Base-by-base conservation (phyloP, 2,888 invertebrate genomes). In the Nymphalis polychloros region DNA sequence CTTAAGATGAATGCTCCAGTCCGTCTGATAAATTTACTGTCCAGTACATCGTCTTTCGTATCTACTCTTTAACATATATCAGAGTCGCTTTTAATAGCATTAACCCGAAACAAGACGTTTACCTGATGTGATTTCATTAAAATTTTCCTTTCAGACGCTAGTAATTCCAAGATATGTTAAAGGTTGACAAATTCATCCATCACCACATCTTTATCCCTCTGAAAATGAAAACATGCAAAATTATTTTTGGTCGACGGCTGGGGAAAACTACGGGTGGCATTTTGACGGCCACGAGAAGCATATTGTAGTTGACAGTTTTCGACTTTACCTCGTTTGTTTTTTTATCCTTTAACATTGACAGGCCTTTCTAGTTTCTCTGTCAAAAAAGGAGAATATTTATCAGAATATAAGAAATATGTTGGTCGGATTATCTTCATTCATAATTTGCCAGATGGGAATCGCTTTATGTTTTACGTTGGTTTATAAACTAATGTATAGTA, bases 11-110 rank as follows among this genome's bases (percentile, higher is more conserved):
- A 92, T 92, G 88, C 84, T 84, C 88, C 84, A 86, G 87, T 88
- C 89, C 81, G 84, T 59, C 86, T 89, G 89, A 91, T 89, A 88
- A 90, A 91, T 91, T 87, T 88, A 89, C 89, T 87, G 87, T 84
- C 87, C 83, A 84, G 84, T 81, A 84, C 79, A 78, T 78, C 77
- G 78, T 47, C 59, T 64, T 57, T 59, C 60, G 52, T 41, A 69
- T 69, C 64, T 61, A 31, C 46, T 50, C 13, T 63, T 66, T 63
- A 41, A 47, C 31, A 60, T 66, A 50, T 48, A 66, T 61, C 27
- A 47, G 23, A 53, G 41, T 35, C 20, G 19, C 53, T 66, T 27
- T 35, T 60, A 55, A 66, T 66, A 66, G 47, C 53, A 66, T 53
- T 53, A 52, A 48, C 47, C 1, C 35, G 1, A 35, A 50, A 50